Evolutionary conservation across 2,888 invertebrate species (phyloP).

Genomic region (Torymus auratus): DNA sequence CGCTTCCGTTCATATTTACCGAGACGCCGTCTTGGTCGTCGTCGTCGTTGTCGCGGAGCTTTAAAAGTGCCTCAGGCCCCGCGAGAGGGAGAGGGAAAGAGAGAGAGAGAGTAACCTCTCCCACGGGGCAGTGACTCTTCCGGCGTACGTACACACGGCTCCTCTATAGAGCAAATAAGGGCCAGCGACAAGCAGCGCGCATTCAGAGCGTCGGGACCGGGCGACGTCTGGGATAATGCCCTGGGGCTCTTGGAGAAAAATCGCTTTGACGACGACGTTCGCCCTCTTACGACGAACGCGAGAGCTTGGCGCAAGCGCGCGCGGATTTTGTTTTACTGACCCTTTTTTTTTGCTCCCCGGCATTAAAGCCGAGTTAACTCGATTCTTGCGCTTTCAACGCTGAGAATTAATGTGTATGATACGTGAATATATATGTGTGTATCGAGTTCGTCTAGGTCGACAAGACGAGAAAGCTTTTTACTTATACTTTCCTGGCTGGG

Average conservation of each 20-base stretch:
- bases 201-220: conserved; percentile 6
- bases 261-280: background rate
- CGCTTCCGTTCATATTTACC: conserved; percentile 31
- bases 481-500: no score
- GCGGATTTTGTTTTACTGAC: background rate
- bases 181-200: background rate
- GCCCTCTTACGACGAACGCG: background rate
- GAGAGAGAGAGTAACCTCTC: background rate
- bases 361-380: no score
- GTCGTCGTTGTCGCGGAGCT: conserved; percentile 10
- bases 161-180: background rate
- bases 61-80: conserved; percentile 32
- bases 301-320: background rate
- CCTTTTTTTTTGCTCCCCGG: no score
- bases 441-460: no score
- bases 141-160: background rate
- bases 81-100: background rate
- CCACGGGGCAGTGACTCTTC: conserved; percentile 21
- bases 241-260: conserved; percentile 28
- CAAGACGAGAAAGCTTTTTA: no score
- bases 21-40: background rate
- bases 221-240: conserved; percentile 43
- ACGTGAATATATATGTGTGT: no score
- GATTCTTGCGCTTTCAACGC: no score
- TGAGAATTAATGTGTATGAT: no score